Percentiles rank a stretch among this genome's conserved stretches.
phyloP scores from a whole-genome alignment of 1,140 invertebrate genomes.

The Euglossa dilemma region DNA sequence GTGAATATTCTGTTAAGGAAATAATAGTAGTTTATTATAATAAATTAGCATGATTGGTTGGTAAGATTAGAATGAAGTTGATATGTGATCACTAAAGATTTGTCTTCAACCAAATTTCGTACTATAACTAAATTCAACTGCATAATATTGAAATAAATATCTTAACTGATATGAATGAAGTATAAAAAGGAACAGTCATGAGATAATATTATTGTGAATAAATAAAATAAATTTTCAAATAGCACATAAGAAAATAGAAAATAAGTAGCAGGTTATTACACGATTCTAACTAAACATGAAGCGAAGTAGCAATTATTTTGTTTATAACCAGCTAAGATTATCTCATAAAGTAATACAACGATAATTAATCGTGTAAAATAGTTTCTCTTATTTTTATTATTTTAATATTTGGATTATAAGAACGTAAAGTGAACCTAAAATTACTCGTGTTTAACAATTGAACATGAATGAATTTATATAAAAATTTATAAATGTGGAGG shows the following conservation, averaged over 20 bases:
- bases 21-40: neutral
- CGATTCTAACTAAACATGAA: neutral
- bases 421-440: no score
- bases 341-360: neutral
- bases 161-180: neutral
- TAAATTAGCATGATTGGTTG: neutral
- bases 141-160: neutral
- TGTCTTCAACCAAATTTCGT: no score
- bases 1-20: no score
- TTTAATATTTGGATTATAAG: no score
- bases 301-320: neutral
- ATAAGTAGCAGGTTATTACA: neutral
- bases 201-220: neutral
- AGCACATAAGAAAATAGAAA: neutral
- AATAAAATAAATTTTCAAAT: neutral
- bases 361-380: neutral
- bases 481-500: no score
- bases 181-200: neutral
- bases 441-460: no score
- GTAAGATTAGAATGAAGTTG: neutral
- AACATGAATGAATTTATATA: no score
- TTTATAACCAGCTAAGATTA: neutral
- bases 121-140: no score
- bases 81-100: no score
- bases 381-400: no score